Percentiles rank a stretch among this genome's conserved stretches.
phyloP scores from a whole-genome alignment of 2,888 invertebrate genomes.

The Drosophila prolongata region DNA sequence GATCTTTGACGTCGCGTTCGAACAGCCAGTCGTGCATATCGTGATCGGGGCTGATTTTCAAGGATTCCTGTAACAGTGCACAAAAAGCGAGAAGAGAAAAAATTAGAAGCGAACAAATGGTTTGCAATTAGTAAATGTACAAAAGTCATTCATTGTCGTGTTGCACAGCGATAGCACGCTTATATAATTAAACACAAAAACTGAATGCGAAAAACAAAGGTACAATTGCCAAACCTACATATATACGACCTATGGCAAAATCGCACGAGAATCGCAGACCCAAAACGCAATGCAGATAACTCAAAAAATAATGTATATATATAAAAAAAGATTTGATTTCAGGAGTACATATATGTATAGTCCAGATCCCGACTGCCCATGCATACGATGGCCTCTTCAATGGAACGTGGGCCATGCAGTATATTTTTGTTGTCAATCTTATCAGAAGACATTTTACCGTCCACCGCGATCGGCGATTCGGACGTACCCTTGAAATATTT shows the following conservation, averaged over 20 bases:
- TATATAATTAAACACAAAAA: slow-evolving; percentile 66
- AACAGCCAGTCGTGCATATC: slow-evolving; percentile 89
- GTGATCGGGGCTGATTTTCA: slow-evolving; percentile 87
- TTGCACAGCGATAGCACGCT: slow-evolving; percentile 67
- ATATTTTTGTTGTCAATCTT: slow-evolving; percentile 73
- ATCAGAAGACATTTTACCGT: slow-evolving; percentile 53
- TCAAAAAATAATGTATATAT: slow-evolving; percentile 8
- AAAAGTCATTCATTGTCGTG: slow-evolving; percentile 63
- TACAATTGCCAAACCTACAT: slow-evolving; percentile 15
- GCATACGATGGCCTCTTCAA: slow-evolving; percentile 30
- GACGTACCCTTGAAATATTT: slow-evolving; percentile 71
- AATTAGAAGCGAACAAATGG: slow-evolving; percentile 26
- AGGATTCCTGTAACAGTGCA: slow-evolving; percentile 87
- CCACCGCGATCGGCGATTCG: slow-evolving; percentile 46
- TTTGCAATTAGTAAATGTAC: slow-evolving; percentile 70
- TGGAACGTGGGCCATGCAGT: slow-evolving; percentile 38
- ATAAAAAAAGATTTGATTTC: slow-evolving; percentile 23
- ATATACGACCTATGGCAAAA: slow-evolving; percentile 47
- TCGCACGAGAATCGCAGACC: slow-evolving; percentile 35
- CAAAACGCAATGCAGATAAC: slow-evolving; percentile 52
- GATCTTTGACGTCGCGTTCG: slow-evolving; percentile 87
- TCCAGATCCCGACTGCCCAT: slow-evolving; percentile 30
- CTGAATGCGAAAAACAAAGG: slow-evolving; percentile 51
- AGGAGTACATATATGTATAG: slow-evolving; percentile 29
- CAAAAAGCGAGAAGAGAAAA: slow-evolving; percentile 63